phyloP scores from a whole-genome alignment of 2,797 vertebrate genomes.

The Oreortyx pictus region DNA sequence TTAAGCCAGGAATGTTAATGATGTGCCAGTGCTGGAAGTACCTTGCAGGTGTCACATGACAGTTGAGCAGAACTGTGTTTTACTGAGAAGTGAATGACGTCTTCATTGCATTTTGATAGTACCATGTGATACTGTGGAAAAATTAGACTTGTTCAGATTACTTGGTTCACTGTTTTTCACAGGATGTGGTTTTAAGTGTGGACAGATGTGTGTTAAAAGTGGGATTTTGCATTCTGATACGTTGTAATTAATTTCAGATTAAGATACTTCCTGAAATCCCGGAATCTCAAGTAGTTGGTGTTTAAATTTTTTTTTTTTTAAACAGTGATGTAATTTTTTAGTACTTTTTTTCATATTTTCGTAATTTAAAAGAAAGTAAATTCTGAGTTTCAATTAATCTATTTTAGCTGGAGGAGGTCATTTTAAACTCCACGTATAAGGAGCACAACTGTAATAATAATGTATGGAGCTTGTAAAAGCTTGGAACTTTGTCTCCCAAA shows the following conservation, averaged over 20 bases:
- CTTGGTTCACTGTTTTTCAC: background rate
- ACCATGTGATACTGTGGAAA: background rate
- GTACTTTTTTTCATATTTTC: background rate
- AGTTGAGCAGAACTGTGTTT: background rate
- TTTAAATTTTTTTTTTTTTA: background rate
- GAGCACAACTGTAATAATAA: background rate
- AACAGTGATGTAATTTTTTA: background rate
- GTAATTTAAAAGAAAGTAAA: background rate
- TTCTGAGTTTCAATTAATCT: background rate
- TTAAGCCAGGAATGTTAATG: background rate
- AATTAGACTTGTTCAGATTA: background rate
- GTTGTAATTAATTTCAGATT: background rate
- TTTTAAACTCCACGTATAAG: background rate
- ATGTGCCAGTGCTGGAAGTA: background rate
- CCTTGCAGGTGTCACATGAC: background rate
- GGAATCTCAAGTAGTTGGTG: background rate
- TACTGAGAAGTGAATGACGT: background rate
- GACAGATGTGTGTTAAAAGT: background rate
- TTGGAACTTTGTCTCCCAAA: background rate
- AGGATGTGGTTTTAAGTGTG: background rate
- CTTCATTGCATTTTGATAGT: background rate
- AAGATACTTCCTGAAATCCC: background rate
- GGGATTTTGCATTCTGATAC: background rate
- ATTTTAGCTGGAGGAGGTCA: background rate
- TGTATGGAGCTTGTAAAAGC: constrained; percentile 11